phyloP scores from a whole-genome alignment of 2,797 vertebrate genomes.

The Thripadectes ignobilis region DNA sequence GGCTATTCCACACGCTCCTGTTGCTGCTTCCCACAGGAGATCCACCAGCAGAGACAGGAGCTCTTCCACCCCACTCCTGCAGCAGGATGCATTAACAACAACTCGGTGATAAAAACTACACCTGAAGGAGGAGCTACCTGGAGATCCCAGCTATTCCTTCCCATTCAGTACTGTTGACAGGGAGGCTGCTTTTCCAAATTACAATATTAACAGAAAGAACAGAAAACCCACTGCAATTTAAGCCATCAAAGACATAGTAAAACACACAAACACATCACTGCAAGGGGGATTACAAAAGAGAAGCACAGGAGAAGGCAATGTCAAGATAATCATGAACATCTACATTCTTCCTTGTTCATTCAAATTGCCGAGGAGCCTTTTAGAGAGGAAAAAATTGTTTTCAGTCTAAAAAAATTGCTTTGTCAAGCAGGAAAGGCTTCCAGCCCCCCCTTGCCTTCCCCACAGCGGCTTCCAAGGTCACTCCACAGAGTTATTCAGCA shows the following conservation, averaged over 20 bases:
- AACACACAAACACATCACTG: neutral
- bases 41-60: accelerated
- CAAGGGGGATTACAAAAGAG: neutral
- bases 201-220: neutral
- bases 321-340: neutral
- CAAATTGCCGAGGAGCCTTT: neutral
- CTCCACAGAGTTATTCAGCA: neutral
- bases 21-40: neutral
- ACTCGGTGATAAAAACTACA: neutral
- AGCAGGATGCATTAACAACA: no score
- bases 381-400: neutral
- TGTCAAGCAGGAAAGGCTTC: neutral
- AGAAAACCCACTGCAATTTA: neutral
- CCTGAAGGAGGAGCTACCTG: neutral
- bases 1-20: neutral
- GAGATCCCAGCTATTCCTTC: neutral
- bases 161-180: accelerated
- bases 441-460: neutral
- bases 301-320: neutral
- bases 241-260: neutral
- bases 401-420: neutral
- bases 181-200: neutral
- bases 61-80: neutral
- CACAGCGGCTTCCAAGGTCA: conserved; percentile 60
- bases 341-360: neutral